These are phyloP conservation scores for Stichodactyla helianthus DNA, from an alignment of 64 coral and sea anemone species.

Conservation along the genomic window DNA sequence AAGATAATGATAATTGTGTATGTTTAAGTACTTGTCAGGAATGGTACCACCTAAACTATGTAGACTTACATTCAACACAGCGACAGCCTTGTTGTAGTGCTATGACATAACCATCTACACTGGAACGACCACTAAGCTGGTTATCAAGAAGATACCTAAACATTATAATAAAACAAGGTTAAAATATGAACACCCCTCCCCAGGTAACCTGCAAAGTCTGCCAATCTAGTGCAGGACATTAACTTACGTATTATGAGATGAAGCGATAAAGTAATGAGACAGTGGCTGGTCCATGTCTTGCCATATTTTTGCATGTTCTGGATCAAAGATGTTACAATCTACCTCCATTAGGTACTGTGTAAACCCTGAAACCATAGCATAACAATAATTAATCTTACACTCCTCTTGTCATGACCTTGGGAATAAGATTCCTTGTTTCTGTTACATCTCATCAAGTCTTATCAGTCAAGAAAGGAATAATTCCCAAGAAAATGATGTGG, in stretches of 20 bases:
- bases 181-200: background rate
- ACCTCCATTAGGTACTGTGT: slow-evolving; percentile 88
- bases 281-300: slow-evolving; percentile 92
- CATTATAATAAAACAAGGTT: background rate
- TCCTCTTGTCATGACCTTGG: too few species aligned
- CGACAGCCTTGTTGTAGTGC: slow-evolving; percentile 82
- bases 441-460: too few species aligned
- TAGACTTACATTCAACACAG: slow-evolving; percentile 96
- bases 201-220: background rate
- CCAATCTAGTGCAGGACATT: background rate
- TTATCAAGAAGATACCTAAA: slow-evolving; percentile 92
- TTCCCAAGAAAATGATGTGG: too few species aligned
- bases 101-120: slow-evolving; percentile 73
- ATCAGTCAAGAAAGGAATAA: too few species aligned
- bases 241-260: slow-evolving; percentile 93
- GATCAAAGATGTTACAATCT: slow-evolving; percentile 91
- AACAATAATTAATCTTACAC: too few species aligned
- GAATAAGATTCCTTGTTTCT: too few species aligned
- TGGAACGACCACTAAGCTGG: slow-evolving; percentile 89
- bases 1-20: too few species aligned
- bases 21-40: too few species aligned
- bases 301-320: slow-evolving; percentile 63
- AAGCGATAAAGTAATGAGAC: slow-evolving; percentile 98
- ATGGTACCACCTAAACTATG: background rate
- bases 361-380: slow-evolving; percentile 51